Conservation (phyloP, 2,113 vertebrate genomes). For the Rhegmatorhina hoffmannsi region DNA sequence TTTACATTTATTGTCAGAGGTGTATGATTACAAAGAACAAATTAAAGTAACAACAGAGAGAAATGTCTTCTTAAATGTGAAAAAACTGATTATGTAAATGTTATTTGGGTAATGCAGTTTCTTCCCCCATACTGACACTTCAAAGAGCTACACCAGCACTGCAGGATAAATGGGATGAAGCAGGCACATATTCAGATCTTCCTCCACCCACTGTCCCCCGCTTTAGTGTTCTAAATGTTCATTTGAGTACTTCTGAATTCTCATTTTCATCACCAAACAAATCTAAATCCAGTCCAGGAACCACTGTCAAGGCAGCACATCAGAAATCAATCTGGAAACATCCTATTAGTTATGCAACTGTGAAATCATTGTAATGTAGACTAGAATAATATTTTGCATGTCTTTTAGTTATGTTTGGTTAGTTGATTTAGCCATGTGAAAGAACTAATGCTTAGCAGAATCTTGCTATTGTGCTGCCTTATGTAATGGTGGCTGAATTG, state of each 20-base stretch:
- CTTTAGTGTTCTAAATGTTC: constrained; percentile 33
- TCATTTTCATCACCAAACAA: constrained; percentile 5
- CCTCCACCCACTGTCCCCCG: background rate
- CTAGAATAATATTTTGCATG: background rate
- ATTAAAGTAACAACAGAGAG: constrained; percentile 6
- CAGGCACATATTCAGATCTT: constrained; percentile 13
- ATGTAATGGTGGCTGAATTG: background rate
- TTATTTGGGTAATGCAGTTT: constrained; percentile 49
- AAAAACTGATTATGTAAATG: constrained; percentile 58
- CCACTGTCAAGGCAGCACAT: background rate
- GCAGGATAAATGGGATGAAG: constrained; percentile 37
- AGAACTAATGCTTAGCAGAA: background rate
- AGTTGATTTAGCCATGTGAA: background rate
- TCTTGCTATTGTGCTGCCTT: background rate
- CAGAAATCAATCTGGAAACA: background rate
- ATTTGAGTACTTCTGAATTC: constrained; percentile 24
- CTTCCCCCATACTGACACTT: constrained; percentile 50
- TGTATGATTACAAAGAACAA: background rate
- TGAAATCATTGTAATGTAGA: background rate
- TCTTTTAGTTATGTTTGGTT: background rate
- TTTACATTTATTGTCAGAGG: background rate
- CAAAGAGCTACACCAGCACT: constrained; percentile 23
- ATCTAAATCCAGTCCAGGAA: background rate
- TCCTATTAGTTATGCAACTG: background rate
- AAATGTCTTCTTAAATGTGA: background rate